Percentiles rank a stretch among this genome's conserved stretches.
Conservation (phyloP, 2,113 vertebrate genomes). For the Tautogolabrus adspersus region DNA sequence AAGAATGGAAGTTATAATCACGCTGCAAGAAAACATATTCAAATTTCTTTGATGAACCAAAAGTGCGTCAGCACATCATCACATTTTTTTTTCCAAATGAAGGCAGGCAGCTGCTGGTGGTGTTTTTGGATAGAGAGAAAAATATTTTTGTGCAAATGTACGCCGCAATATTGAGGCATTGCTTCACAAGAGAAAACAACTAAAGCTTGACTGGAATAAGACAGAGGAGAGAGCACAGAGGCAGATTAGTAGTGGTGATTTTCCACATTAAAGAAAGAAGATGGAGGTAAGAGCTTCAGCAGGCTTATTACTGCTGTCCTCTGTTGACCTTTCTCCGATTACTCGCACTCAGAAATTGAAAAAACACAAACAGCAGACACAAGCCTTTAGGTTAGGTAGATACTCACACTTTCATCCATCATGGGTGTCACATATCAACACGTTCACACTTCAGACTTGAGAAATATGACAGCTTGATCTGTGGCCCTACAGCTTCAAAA, state of each 20-base stretch:
- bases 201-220: slow-evolving; percentile 19
- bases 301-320: slow-evolving; percentile 50
- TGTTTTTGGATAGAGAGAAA: neutral
- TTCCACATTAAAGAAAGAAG: slow-evolving; percentile 65
- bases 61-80: neutral
- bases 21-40: slow-evolving; percentile 17
- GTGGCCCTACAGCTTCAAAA: neutral
- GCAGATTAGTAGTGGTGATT: slow-evolving; percentile 38
- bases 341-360: slow-evolving; percentile 39
- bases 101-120: slow-evolving; percentile 18
- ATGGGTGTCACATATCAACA: neutral
- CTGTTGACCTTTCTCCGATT: slow-evolving; percentile 16
- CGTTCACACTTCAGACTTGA: neutral
- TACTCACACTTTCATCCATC: neutral
- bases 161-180: slow-evolving; percentile 15
- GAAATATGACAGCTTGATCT: neutral
- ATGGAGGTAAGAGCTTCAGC: slow-evolving; percentile 33
- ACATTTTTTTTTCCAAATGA: slow-evolving; percentile 8
- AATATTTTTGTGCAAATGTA: slow-evolving; percentile 25
- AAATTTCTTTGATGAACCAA: slow-evolving; percentile 10
- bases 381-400: slow-evolving; percentile 33
- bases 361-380: slow-evolving; percentile 16
- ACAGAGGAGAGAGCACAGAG: slow-evolving; percentile 24
- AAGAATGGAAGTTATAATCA: slow-evolving; percentile 31
- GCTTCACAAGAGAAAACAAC: slow-evolving; percentile 43